Conservation (phyloP, 2,888 invertebrate species). For the Pterostichus madidus region DNA sequence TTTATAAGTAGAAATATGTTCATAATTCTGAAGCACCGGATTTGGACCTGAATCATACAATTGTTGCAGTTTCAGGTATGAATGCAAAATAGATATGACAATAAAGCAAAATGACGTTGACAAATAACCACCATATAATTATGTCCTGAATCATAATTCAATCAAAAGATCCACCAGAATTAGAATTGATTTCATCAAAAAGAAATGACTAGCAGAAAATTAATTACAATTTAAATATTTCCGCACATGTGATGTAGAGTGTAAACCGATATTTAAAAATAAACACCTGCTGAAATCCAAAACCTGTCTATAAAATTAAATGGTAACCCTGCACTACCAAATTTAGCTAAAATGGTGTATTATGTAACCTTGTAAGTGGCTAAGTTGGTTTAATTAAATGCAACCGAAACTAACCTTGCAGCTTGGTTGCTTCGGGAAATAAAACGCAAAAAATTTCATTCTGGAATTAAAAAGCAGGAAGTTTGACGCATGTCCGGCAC, state of each 20-base stretch:
- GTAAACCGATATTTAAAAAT: conserved; percentile 44
- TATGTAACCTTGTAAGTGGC: conserved; percentile 21
- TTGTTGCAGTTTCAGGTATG: not conserved
- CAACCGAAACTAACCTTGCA: conserved; percentile 36
- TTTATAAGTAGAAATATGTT: not conserved
- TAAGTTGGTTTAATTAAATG: conserved; percentile 23
- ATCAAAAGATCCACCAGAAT: not conserved
- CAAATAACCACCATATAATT: conserved; percentile 7
- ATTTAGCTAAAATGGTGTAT: conserved; percentile 36
- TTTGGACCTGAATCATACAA: not conserved
- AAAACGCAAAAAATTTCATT: conserved; percentile 47
- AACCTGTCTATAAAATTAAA: conserved; percentile 36
- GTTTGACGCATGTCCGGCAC: conserved; percentile 49
- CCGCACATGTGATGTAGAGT: conserved; percentile 18
- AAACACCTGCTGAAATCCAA: conserved; percentile 47
- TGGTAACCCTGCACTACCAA: conserved; percentile 34
- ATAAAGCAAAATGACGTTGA: not conserved
- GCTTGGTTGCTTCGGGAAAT: conserved; percentile 31
- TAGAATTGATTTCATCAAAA: conserved; percentile 46
- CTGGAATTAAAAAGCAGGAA: conserved; percentile 49
- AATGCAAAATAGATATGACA: not conserved
- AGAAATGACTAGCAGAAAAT: conserved; percentile 16
- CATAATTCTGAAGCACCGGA: not conserved
- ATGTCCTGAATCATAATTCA: conserved; percentile 18
- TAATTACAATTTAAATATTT: conserved; percentile 36